Evolutionary conservation across 2,113 vertebrate genomes (phyloP), one percentile per base, ranked within the genome.

Genomic region (Channa maculata): DNA sequence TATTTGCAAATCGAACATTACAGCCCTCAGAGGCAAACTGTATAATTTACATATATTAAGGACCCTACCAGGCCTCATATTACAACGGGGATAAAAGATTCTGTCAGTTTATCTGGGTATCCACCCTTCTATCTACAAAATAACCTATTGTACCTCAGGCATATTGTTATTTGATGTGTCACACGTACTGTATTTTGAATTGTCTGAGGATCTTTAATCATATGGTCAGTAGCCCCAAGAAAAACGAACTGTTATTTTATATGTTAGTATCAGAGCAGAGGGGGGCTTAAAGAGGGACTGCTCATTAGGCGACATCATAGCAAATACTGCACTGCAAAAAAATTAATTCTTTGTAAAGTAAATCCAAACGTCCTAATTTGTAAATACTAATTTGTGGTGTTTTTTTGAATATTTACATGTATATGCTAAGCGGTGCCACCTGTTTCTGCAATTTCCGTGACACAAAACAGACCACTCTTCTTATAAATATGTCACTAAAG

Each of bases 11-110:
- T 95, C 94, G 94, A 95, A 94, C 95, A 94, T 94, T 93, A 93
- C 95, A 97, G 95, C 95, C 94, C 95, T 93, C 94, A 93, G 96
- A 96, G 95, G 91, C 95, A 95, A 97, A 96, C 95, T 95, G 94
- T 94, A 95, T 95, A 95, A 98, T 98, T 97, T 97, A 95, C 96
- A 97, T 97, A 96, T 95, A 96, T 96, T 96, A 95, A 94, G 95
- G 95, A 96, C 93, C 93, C 93, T 95, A 95, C 95, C 92, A 92
- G 93, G 95, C 94, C 91, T 94, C 93, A 88, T 94, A 93, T 95
- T 96, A 91, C 95, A 95, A 85, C 78, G 82, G 84, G 87, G 76
- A 91, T 91, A 93, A 94, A 95, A 86, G 92, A 91, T 92, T 91
- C 94, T 95, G 95, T 93, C 96, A 93, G 91, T 93, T 94, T 81